These are phyloP conservation scores for Ptycholaimellus sp. DNA, from an alignment of 2,888 invertebrate species.

Conservation along the genomic window DNA sequence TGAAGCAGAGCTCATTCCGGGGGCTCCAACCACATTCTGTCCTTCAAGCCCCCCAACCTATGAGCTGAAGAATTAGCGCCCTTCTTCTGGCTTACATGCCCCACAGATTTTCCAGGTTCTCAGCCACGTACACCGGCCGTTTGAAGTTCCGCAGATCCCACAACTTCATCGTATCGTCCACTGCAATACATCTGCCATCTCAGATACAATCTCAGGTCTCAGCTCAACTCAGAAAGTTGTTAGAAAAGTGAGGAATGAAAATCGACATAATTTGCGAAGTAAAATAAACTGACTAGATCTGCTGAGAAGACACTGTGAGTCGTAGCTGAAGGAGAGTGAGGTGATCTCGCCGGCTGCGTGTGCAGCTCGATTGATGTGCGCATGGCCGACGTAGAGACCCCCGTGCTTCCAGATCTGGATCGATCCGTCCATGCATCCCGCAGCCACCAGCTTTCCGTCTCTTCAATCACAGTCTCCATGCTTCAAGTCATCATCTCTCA, in stretches of 20 bases:
- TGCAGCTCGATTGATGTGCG: conserved; percentile 45
- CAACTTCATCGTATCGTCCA: conserved; percentile 74
- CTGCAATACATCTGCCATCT: conserved; percentile 13
- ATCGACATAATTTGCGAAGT: too few relatives aligned
- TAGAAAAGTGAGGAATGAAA: too few relatives aligned
- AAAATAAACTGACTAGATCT: conserved; percentile 1
- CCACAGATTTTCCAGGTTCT: conserved; percentile 53
- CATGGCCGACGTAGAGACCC: conserved; percentile 45
- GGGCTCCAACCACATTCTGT: conserved; percentile 57
- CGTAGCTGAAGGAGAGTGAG: conserved; percentile 61
- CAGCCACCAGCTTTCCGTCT: conserved; percentile 46
- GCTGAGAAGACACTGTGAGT: conserved; percentile 23
- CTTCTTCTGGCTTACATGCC: conserved; percentile 26
- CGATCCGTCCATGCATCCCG: conserved; percentile 77
- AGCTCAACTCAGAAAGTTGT: too few relatives aligned
- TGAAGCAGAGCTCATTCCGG: conserved; percentile 61
- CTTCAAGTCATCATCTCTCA: too few relatives aligned
- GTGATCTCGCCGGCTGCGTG: conserved; percentile 27
- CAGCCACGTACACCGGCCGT: conserved; percentile 44
- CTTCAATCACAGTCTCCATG: conserved; percentile 29
- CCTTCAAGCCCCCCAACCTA: conserved; percentile 19
- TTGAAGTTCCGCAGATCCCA: conserved; percentile 74
- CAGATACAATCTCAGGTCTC: too few relatives aligned
- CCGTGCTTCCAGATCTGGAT: conserved; percentile 91
- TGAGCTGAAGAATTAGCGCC: background rate